Percentiles rank a stretch among this genome's conserved stretches.
These are phyloP conservation scores for Zophobas atratus DNA, from an alignment of 1,140 invertebrate genomes.

Conservation along the genomic window DNA sequence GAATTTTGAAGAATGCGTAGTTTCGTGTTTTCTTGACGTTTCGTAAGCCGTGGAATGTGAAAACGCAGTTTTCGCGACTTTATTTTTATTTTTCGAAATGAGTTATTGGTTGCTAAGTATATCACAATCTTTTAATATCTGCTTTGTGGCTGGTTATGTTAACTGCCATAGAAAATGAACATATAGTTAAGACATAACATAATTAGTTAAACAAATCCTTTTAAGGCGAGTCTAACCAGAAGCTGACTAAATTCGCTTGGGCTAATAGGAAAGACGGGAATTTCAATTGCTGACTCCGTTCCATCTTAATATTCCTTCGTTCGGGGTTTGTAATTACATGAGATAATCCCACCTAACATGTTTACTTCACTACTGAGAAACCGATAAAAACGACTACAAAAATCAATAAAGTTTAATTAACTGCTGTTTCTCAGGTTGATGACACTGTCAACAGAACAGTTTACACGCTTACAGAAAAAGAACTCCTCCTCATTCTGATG, in stretches of 20 bases:
- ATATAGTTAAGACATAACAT: conserved; percentile 43
- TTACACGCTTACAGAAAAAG: too few relatives aligned
- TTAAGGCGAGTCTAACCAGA: conserved; percentile 38
- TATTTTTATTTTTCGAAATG: too few relatives aligned
- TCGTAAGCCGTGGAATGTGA: too few relatives aligned
- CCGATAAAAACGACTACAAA: conserved; percentile 21
- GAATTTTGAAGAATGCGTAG: too few relatives aligned
- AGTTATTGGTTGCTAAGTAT: conserved; percentile 6
- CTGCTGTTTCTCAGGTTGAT: neutral
- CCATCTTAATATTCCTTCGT: conserved; percentile 39
- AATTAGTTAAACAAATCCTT: conserved; percentile 43
- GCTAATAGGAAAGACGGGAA: conserved; percentile 36
- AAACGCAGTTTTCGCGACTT: too few relatives aligned
- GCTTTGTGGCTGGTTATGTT: conserved; percentile 36
- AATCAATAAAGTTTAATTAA: conserved; percentile 26
- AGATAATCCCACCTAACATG: conserved; percentile 36
- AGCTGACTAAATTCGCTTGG: conserved; percentile 36
- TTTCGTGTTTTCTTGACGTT: too few relatives aligned
- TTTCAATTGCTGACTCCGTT: conserved; percentile 33
- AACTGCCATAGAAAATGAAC: conserved; percentile 35
- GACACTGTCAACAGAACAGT: neutral
- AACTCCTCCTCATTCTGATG: too few relatives aligned
- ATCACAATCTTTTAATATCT: conserved; percentile 14
- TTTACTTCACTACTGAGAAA: conserved; percentile 21
- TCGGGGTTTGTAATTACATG: conserved; percentile 23